Evolutionary conservation across 2,113 vertebrate genomes (phyloP).

Genomic region (Polypterus bichir): DNA sequence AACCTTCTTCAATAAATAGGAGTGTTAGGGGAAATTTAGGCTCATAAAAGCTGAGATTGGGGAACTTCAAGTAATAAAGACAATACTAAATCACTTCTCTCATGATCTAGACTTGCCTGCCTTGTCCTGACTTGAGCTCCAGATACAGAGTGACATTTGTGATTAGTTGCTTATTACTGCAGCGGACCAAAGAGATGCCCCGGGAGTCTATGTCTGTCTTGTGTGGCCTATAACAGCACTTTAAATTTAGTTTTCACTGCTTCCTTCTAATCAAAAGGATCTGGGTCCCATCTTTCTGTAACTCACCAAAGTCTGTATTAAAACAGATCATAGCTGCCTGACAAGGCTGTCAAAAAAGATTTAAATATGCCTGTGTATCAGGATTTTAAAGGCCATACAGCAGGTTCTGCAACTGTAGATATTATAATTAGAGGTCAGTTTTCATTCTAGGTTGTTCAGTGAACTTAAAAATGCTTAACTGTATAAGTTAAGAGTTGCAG

Average conservation of each 20-base stretch:
- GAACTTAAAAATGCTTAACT: too few species aligned
- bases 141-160: constrained; percentile 19
- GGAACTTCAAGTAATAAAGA: constrained; percentile 20
- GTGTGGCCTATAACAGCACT: constrained; percentile 5
- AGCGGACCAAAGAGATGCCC: constrained; percentile 11
- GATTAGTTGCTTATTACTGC: constrained; percentile 22
- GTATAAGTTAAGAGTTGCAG: too few species aligned
- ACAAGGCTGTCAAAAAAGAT: too few species aligned
- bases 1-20: constrained; percentile 15
- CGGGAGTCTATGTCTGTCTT: constrained; percentile 5
- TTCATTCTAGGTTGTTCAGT: too few species aligned
- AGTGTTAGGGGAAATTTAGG: constrained; percentile 15
- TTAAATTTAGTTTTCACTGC: background rate
- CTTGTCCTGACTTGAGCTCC: constrained; percentile 10
- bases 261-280: constrained; percentile 10
- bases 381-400: too few species aligned
- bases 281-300: background rate
- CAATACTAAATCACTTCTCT: constrained; percentile 13
- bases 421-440: too few species aligned
- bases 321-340: too few species aligned
- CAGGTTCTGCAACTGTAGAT: too few species aligned
- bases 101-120: constrained; percentile 10
- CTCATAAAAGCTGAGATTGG: constrained; percentile 19
- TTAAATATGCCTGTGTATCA: too few species aligned
- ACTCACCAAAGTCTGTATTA: too few species aligned